Evolutionary conservation across 2,797 vertebrate species (phyloP).

Genomic region (Falco concolor): DNA sequence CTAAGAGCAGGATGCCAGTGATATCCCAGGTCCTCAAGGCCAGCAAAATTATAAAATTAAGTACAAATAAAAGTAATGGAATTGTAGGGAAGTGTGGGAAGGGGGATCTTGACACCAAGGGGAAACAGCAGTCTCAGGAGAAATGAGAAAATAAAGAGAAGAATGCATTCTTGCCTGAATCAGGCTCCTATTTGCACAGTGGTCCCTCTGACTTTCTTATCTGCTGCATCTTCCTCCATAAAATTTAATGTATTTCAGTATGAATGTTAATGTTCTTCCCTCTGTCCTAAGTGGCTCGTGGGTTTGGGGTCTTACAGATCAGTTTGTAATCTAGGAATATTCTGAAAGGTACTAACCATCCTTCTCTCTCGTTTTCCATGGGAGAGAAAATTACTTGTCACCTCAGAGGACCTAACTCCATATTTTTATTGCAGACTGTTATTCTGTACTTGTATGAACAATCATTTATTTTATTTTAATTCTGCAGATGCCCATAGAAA

Average conservation of each 20-base stretch:
- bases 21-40: background rate
- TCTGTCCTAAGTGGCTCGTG: background rate
- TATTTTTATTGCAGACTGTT: background rate
- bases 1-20: background rate
- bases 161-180: background rate
- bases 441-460: background rate
- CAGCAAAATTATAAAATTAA: background rate
- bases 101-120: background rate
- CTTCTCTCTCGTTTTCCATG: background rate
- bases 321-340: background rate
- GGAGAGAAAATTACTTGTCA: background rate
- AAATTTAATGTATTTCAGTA: background rate
- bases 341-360: background rate
- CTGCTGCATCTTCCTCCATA: background rate
- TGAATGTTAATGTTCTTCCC: background rate
- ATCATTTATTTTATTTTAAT: background rate
- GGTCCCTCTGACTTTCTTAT: background rate
- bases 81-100: background rate
- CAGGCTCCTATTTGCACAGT: background rate
- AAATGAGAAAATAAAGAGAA: background rate
- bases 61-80: background rate
- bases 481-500: background rate
- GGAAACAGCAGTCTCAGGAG: background rate
- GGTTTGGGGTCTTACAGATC: background rate
- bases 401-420: background rate